phyloP scores from a whole-genome alignment of 2,888 invertebrate genomes.

The Desoria tigrina region DNA sequence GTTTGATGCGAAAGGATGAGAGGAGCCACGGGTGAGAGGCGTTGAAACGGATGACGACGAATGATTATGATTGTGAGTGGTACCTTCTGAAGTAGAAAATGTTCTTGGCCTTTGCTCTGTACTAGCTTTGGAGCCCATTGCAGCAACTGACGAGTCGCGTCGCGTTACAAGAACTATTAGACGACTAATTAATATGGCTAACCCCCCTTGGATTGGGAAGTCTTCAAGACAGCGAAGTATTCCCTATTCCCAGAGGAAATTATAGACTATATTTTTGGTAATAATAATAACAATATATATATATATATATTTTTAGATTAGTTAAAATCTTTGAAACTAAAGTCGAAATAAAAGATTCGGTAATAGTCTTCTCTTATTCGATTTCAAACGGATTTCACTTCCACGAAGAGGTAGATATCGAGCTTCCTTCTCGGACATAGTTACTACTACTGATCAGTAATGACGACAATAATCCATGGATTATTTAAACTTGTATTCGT shows the following conservation, averaged over 20 bases:
- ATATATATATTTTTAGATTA: background rate
- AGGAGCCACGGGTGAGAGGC: conserved; percentile 11
- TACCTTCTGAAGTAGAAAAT: conserved; percentile 45
- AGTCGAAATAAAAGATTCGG: background rate
- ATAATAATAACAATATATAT: no score
- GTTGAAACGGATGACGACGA: conserved; percentile 18
- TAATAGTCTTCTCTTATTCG: background rate
- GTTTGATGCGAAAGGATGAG: conserved; percentile 16
- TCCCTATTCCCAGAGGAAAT: background rate
- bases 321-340: background rate
- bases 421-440: background rate
- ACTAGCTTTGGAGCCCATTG: conserved; percentile 45
- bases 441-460: background rate
- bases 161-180: no score
- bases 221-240: no score
- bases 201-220: no score
- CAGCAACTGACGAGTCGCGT: no score
- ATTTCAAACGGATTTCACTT: conserved; percentile 2
- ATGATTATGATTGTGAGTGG: conserved; percentile 21
- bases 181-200: no score
- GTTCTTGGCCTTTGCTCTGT: conserved; percentile 46
- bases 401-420: conserved; percentile 1
- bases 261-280: no score
- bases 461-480: no score
- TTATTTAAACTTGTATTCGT: background rate